Evolutionary conservation across 1,140 invertebrate genomes (phyloP).

Genomic region (Subanguina moxae): DNA sequence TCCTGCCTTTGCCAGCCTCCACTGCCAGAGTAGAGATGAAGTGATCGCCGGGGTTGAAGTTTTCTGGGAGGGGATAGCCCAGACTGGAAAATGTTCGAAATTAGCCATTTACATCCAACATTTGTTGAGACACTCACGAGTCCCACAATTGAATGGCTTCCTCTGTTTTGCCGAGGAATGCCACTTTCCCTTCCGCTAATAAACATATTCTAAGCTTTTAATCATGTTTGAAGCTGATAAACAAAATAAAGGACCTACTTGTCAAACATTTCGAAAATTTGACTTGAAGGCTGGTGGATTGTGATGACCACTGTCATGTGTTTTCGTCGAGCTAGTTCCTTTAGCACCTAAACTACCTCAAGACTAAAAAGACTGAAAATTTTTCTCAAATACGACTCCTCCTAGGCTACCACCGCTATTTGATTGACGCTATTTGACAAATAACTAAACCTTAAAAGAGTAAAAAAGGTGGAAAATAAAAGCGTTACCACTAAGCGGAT

Average conservation of each 20-base stretch:
- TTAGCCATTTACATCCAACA: conserved; percentile 1
- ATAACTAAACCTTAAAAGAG: no score
- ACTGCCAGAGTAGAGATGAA: conserved; percentile 85
- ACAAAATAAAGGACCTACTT: conserved; percentile 61
- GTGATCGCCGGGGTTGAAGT: conserved; percentile 92
- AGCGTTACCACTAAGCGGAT: no score
- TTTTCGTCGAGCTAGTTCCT: conserved; percentile 68
- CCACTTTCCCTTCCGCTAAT: conserved; percentile 82
- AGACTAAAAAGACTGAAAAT: conserved; percentile 63
- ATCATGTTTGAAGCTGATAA: not conserved
- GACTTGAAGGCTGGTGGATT: conserved; percentile 91
- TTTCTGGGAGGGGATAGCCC: conserved; percentile 64
- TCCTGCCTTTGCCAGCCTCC: conserved; percentile 74
- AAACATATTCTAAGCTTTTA: conserved; percentile 46
- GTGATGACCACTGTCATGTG: conserved; percentile 88
- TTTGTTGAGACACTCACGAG: not conserved
- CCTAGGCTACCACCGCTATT: no score
- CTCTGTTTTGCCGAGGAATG: conserved; percentile 77
- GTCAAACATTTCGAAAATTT: conserved; percentile 86
- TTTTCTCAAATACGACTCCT: not conserved
- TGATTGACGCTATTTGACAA: no score
- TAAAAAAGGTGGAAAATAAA: no score
- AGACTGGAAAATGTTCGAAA: conserved; percentile 47
- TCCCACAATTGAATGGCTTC: conserved; percentile 60
- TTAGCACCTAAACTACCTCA: conserved; percentile 61